These are phyloP conservation scores for Triplophysa rosa DNA, from an alignment of 2,113 vertebrate species.

Conservation along the genomic window DNA sequence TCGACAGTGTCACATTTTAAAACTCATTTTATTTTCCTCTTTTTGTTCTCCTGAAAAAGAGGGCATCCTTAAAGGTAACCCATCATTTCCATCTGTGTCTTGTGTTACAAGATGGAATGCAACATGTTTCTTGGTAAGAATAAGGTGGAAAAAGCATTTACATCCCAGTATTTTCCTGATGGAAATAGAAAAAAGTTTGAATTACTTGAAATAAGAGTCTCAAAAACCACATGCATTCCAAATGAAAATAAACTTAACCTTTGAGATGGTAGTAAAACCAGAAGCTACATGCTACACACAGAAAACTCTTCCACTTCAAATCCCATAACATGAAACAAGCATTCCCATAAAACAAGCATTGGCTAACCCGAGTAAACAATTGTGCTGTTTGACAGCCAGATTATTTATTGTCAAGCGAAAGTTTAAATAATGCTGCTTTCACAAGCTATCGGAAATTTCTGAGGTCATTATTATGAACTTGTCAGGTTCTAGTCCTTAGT, in stretches of 20 bases:
- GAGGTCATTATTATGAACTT: no score
- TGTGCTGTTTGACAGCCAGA: background rate
- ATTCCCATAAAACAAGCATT: background rate
- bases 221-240: slow-evolving; percentile 13
- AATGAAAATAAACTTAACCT: background rate
- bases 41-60: slow-evolving; percentile 27
- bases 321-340: background rate
- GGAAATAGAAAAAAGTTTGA: background rate
- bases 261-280: slow-evolving; percentile 15
- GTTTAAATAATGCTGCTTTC: no score
- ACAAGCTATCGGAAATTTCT: no score
- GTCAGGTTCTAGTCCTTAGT: no score
- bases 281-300: background rate
- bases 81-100: slow-evolving; percentile 28
- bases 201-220: slow-evolving; percentile 16
- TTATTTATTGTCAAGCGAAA: no score
- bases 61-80: slow-evolving; percentile 41
- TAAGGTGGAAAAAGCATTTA: background rate
- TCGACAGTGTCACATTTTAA: slow-evolving; percentile 25
- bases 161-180: background rate
- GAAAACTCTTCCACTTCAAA: background rate
- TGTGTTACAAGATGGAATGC: slow-evolving; percentile 35
- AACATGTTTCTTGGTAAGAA: slow-evolving; percentile 24
- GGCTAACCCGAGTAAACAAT: background rate
- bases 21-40: slow-evolving; percentile 47